phyloP scores from a whole-genome alignment of 2,113 vertebrate species.

The Lagopus muta region DNA sequence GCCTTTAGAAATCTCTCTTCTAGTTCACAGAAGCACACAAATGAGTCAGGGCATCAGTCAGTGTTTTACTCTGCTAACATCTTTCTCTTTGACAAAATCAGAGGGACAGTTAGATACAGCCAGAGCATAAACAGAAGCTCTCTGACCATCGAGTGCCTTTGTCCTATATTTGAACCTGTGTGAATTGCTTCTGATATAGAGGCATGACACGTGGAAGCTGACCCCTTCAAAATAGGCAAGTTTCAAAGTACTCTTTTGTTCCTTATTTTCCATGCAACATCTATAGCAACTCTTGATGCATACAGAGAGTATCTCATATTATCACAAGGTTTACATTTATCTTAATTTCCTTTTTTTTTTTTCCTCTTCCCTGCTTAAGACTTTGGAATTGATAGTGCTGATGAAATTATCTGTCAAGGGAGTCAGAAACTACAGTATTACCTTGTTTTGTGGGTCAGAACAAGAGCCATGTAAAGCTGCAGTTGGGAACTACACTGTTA shows the following conservation, averaged over 20 bases:
- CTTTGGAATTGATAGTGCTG: background rate
- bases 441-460: background rate
- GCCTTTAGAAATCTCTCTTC: slow-evolving; percentile 5
- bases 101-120: background rate
- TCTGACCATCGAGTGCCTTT: background rate
- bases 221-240: background rate
- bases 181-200: background rate
- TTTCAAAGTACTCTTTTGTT: background rate
- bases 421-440: background rate
- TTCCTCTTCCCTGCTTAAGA: background rate
- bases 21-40: background rate
- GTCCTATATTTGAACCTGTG: background rate
- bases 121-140: background rate
- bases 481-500: background rate
- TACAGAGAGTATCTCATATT: background rate
- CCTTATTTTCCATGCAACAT: background rate
- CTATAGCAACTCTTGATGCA: background rate
- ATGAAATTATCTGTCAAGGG: background rate
- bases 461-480: background rate
- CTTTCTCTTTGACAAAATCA: background rate
- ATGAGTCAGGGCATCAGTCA: background rate
- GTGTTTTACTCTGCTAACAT: background rate
- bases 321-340: background rate
- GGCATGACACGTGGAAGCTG: background rate
- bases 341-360: background rate